Evolutionary conservation across 2,888 invertebrate species (phyloP), one percentile per base, ranked within the genome.

Genomic region (Rhabditoides inermis): DNA sequence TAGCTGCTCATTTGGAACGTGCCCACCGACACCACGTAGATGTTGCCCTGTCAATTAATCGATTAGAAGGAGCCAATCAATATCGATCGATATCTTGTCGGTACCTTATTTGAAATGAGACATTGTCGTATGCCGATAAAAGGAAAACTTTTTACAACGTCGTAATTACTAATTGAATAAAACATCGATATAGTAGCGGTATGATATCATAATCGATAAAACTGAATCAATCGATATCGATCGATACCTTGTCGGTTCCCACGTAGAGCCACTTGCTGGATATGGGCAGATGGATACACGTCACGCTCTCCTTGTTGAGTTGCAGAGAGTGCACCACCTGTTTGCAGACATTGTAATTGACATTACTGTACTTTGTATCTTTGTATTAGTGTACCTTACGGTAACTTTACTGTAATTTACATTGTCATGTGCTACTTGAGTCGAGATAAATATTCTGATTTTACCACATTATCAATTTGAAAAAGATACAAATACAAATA

Each of bases 211-310:
- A 7, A 40, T n/a, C n/a, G 50, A 20, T 18, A 22, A 45, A 36
- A 40, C 26, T n/a, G 45, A 26, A 15, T 25, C 20, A 27, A 15
- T 22, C 5, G 3, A 42, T 27, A 30, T 28, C 15, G 45, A 27
- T 22, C 1, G 28, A 26, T 18, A 62, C 64, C 55, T 72, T 74
- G 80, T 95, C 94, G 53, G 95, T 92, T 72, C 98, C 98, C 69
- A 95, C 87, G 82, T 94, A 92, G 76, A 95, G 81, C 95, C 95
- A 98, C 82, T 92, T 92, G 77, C 91, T 90, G 81, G 90, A 90
- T 77, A 95, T 86, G 58, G 95, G 91, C 76, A 98, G 84, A 81
- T 90, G 88, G 77, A 92, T 85, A 81, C 85, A 88, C 54, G 92
- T 92, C 77, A 95, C 88, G 80, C 92, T 48, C 49, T 67, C 67